phyloP scores from a whole-genome alignment of 2,113 vertebrate species.

The Xyliphius kryptos region DNA sequence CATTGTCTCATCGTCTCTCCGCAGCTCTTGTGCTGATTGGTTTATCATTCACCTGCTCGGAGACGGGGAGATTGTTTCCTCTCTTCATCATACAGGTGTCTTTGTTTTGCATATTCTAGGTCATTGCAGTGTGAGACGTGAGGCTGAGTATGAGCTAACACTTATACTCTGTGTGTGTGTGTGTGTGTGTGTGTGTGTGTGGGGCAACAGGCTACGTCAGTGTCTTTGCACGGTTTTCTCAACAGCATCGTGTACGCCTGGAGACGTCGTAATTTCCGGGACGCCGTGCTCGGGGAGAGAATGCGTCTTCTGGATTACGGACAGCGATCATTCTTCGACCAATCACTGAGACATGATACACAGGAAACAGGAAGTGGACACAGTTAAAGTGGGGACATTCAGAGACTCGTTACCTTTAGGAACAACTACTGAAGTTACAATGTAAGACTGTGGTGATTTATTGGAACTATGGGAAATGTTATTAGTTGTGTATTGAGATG shows the following conservation, averaged over 20 bases:
- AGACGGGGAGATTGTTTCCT: slow-evolving; percentile 49
- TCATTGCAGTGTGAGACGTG: too few species aligned
- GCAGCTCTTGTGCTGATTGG: slow-evolving; percentile 67
- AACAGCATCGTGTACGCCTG: slow-evolving; percentile 72
- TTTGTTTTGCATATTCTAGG: neutral
- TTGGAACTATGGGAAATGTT: too few species aligned
- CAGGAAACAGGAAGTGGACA: neutral
- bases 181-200: too few species aligned
- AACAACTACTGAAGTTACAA: too few species aligned
- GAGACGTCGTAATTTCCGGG: slow-evolving; percentile 65
- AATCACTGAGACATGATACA: slow-evolving; percentile 58
- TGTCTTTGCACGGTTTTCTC: slow-evolving; percentile 73
- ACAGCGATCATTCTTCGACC: slow-evolving; percentile 56
- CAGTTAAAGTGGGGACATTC: too few species aligned
- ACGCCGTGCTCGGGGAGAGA: slow-evolving; percentile 50
- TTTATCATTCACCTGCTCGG: slow-evolving; percentile 41
- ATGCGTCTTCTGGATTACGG: slow-evolving; percentile 30
- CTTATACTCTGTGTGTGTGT: too few species aligned
- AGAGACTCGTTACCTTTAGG: too few species aligned
- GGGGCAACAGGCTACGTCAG: slow-evolving; percentile 52
- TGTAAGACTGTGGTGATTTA: too few species aligned
- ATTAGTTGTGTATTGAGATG: too few species aligned
- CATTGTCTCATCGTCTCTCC: neutral
- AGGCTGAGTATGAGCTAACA: too few species aligned
- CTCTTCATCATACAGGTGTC: slow-evolving; percentile 62